Percentiles rank a stretch among this genome's conserved stretches.
Conservation (phyloP, 2,797 vertebrate genomes). For the Lacerta bilineata region DNA sequence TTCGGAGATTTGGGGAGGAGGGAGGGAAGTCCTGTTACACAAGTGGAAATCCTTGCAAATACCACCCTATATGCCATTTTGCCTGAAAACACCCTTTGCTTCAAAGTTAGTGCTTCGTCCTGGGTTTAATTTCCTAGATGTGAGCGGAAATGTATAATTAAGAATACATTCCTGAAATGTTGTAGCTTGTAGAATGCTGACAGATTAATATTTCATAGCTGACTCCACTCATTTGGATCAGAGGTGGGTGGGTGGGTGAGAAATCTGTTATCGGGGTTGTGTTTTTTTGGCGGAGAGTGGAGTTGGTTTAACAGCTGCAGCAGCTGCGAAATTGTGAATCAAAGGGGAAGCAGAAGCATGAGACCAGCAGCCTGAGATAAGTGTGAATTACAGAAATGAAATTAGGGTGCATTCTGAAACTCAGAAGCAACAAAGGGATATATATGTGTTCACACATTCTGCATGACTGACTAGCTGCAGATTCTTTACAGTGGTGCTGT, state of each 20-base stretch:
- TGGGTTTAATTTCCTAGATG: constrained; percentile 31
- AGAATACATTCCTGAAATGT: constrained; percentile 29
- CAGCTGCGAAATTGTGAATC: constrained; percentile 21
- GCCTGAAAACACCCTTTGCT: neutral
- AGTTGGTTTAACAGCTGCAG: constrained; percentile 25
- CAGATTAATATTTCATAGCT: neutral
- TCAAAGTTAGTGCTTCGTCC: neutral
- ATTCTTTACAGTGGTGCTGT: neutral
- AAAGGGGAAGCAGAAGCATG: constrained; percentile 33
- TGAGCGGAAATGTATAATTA: constrained; percentile 8
- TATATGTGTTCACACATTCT: neutral
- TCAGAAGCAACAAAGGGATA: neutral
- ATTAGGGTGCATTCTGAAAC: constrained; percentile 41
- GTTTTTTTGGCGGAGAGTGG: neutral
- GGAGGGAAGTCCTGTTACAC: no score
- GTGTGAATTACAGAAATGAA: constrained; percentile 45
- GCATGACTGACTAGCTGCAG: neutral
- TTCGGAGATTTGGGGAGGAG: no score
- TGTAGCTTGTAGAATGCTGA: neutral
- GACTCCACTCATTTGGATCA: constrained; percentile 35
- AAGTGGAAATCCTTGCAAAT: no score
- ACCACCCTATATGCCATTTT: neutral
- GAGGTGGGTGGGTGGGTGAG: no score
- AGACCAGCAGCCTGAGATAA: neutral
- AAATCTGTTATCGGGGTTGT: neutral